Evolutionary conservation across 2,888 invertebrate genomes (phyloP).

Genomic region (Chydorus sphaericus): DNA sequence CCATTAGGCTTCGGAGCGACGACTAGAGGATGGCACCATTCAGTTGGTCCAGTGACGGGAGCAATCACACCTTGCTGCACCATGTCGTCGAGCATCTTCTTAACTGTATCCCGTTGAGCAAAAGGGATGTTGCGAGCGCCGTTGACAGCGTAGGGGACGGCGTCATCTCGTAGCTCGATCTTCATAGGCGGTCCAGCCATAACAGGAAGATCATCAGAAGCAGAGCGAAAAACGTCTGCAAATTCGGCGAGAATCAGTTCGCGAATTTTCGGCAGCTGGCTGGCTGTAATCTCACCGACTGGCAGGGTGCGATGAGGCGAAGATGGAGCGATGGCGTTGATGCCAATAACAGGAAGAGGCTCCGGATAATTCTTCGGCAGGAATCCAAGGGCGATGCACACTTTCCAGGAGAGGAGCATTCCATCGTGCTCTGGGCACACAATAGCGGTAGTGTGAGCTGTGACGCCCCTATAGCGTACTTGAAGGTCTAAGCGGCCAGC

Average conservation of each 20-base stretch:
- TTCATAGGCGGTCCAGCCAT: constrained; percentile 7
- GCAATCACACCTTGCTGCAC: not conserved
- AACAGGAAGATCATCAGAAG: not conserved
- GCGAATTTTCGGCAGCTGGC: too few species aligned
- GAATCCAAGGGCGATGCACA: not conserved
- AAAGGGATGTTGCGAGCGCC: constrained; percentile 16
- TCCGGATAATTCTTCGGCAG: constrained; percentile 1
- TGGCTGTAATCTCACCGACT: too few species aligned
- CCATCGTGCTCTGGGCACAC: constrained; percentile 2
- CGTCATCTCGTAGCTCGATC: not conserved
- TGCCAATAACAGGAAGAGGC: too few species aligned
- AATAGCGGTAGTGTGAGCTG: not conserved
- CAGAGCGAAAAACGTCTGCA: not conserved
- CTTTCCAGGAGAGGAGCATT: constrained; percentile 5
- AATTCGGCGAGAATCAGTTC: not conserved
- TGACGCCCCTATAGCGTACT: not conserved
- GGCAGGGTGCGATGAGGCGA: too few species aligned
- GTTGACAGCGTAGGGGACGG: not conserved
- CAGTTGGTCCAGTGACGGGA: not conserved
- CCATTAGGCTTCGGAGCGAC: constrained; percentile 7
- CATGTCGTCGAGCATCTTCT: constrained; percentile 16
- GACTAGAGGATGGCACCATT: constrained; percentile 12
- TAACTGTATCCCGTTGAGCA: constrained; percentile 16
- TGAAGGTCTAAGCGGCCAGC: not conserved
- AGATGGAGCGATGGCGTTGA: too few species aligned